Evolutionary conservation across 2,888 invertebrate genomes (phyloP), one percentile per base, ranked within the genome.

Genomic region (Coronaproctus castanopsis): DNA sequence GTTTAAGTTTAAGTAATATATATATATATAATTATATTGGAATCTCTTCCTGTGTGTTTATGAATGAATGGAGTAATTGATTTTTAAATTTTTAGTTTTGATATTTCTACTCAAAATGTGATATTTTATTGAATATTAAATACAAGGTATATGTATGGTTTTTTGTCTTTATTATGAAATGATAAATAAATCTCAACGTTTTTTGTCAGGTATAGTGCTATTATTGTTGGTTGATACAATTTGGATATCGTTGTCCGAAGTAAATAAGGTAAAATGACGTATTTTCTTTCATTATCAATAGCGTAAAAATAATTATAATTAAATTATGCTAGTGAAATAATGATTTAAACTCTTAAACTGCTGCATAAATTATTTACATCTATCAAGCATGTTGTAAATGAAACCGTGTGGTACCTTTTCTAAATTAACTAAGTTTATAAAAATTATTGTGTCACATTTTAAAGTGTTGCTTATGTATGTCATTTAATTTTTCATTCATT

Each of bases 241-340:
- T 68, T 96, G 96, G 95, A 95, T 96, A 58, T 83, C 87, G 58
- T 95, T 93, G 56, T 88, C 91, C 50, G 93, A 96, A 76, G 76
- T 96, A 62, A 91, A 92, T 62, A 87, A 91, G 82, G 95, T 95
- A 75, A 73, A 8, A 36, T n/a, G n/a, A n/a, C n/a, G n/a, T n/a
- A n/a, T n/a, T n/a, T 69, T 65, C 57, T 48, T 48, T 21, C 21
- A 54, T n/a, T n/a, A n/a, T 14, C 10, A 49, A 49, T 49, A n/a
- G n/a, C n/a, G n/a, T n/a, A n/a, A n/a, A n/a, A n/a, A n/a, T n/a
- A n/a, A n/a, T n/a, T n/a, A n/a, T n/a, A n/a, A n/a, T n/a, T n/a
- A n/a, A n/a, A n/a, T n/a, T n/a, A n/a, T n/a, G n/a, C n/a, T n/a
- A n/a, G n/a, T n/a, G n/a, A n/a, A n/a, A n/a, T n/a, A n/a, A n/a